These are phyloP conservation scores for Hydrozoanthus gracilis DNA, from an alignment of 92 coral and sea anemone genomes.

Conservation along the genomic window DNA sequence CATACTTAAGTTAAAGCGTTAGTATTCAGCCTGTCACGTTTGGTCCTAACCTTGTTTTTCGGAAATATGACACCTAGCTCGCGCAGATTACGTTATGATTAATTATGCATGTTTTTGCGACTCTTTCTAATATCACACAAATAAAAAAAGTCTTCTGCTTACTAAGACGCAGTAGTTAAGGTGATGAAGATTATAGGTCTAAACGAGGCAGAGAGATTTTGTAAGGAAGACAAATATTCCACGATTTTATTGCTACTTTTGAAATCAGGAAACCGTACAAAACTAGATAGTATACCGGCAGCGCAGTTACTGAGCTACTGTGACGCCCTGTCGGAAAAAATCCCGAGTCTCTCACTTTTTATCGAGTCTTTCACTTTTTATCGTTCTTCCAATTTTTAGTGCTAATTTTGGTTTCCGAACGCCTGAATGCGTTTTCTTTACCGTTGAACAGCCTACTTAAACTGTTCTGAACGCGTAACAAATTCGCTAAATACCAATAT, in stretches of 20 bases:
- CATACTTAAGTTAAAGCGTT: conserved; percentile 16
- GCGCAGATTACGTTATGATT: conserved; percentile 1
- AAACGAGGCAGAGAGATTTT: too few species aligned
- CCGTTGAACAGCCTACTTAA: neutral
- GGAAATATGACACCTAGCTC: conserved; percentile 1
- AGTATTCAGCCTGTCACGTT: conserved; percentile 36
- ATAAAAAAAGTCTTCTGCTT: neutral
- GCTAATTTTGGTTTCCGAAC: neutral
- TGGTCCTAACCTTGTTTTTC: conserved; percentile 9
- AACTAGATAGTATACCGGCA: neutral
- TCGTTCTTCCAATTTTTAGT: neutral
- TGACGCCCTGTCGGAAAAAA: too few species aligned
- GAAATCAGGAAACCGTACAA: too few species aligned
- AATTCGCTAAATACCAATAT: neutral
- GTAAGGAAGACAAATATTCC: too few species aligned
- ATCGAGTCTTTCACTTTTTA: neutral
- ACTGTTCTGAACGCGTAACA: neutral
- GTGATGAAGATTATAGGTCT: neutral
- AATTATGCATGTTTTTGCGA: conserved; percentile 40
- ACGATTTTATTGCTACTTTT: too few species aligned
- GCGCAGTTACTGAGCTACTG: too few species aligned
- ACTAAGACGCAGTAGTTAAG: neutral
- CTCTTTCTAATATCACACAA: neutral
- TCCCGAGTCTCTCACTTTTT: neutral
- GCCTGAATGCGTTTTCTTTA: neutral